These are phyloP conservation scores for Porites lobata DNA, from an alignment of 92 coral and sea anemone genomes.

Conservation along the genomic window DNA sequence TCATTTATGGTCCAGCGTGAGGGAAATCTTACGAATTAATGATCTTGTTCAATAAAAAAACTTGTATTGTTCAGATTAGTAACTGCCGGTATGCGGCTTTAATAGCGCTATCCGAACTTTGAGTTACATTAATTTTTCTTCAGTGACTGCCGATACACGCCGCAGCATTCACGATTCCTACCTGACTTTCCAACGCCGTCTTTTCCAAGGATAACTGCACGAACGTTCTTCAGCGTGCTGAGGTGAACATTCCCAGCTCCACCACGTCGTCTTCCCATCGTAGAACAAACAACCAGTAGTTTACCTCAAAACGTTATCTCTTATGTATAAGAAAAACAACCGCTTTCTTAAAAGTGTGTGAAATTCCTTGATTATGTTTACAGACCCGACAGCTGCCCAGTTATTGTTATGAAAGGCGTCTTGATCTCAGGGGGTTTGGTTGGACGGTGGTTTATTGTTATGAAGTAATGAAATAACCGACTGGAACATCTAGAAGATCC, in stretches of 20 bases:
- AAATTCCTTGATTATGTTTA: background rate
- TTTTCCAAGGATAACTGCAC: constrained; percentile 86
- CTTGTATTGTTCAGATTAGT: too few species aligned
- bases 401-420: background rate
- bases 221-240: constrained; percentile 72
- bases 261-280: constrained; percentile 58
- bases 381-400: constrained; percentile 17
- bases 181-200: constrained; percentile 95
- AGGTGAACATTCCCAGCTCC: constrained; percentile 48
- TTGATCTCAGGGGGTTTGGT: constrained; percentile 15
- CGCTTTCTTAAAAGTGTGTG: background rate
- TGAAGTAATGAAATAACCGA: background rate
- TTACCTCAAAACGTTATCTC: background rate
- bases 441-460: background rate
- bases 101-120: too few species aligned
- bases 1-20: too few species aligned
- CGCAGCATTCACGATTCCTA: constrained; percentile 4
- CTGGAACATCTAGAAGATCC: background rate
- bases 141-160: background rate
- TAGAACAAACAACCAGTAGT: background rate
- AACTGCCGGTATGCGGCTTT: too few species aligned
- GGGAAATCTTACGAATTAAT: too few species aligned
- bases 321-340: background rate
- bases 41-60: too few species aligned
- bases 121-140: background rate